These are phyloP conservation scores for Belonocnema kinseyi DNA, from an alignment of 1,140 invertebrate species.

Conservation along the genomic window DNA sequence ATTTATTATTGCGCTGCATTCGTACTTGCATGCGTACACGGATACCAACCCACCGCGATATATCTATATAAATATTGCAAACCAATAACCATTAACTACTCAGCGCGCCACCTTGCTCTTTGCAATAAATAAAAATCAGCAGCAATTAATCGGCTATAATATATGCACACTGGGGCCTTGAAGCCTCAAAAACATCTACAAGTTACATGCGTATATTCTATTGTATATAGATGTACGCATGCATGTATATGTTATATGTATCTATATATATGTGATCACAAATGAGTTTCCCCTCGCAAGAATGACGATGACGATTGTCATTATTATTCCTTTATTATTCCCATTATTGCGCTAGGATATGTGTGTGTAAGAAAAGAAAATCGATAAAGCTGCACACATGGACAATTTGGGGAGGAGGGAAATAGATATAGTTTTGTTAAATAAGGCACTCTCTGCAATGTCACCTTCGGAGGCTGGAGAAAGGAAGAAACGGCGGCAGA, in stretches of 20 bases:
- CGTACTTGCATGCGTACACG: conserved; percentile 41
- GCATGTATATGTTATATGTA: neutral
- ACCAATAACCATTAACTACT: conserved; percentile 70
- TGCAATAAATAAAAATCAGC: conserved; percentile 68
- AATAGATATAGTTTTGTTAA: neutral
- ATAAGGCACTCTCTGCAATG: neutral
- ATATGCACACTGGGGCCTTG: conserved; percentile 63
- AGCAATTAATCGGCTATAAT: conserved; percentile 64
- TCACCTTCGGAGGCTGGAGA: conserved; percentile 43
- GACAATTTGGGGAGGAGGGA: neutral
- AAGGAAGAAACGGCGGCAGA: conserved; percentile 57
- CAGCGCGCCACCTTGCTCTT: conserved; percentile 62
- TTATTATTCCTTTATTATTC: neutral
- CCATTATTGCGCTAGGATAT: neutral
- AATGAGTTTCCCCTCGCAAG: conserved; percentile 3
- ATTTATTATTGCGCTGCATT: conserved; percentile 65
- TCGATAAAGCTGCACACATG: neutral
- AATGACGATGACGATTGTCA: conserved; percentile 1
- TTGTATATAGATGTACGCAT: neutral
- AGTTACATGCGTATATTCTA: neutral
- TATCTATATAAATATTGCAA: conserved; percentile 62
- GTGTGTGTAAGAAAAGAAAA: neutral
- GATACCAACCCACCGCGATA: conserved; percentile 42
- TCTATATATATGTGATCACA: neutral
- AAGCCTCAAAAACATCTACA: conserved; percentile 57